phyloP scores from a whole-genome alignment of 2,888 invertebrate species.

The Xestoiulus laeticollis region DNA sequence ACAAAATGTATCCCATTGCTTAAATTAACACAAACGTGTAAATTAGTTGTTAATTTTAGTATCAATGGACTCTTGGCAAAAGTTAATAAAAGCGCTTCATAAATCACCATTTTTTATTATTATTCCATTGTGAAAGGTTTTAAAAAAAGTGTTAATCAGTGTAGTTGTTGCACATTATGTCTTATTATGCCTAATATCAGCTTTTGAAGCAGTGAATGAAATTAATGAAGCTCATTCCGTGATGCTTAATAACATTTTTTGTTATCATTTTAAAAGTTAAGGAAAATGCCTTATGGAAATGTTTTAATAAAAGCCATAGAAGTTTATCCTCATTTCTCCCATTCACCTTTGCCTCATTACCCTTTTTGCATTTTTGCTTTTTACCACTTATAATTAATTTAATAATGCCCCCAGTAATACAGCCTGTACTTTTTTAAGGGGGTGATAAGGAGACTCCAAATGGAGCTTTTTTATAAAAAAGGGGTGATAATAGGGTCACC shows the following conservation, averaged over 20 bases:
- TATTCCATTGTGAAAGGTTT: neutral
- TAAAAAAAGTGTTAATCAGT: neutral
- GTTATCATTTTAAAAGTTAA: neutral
- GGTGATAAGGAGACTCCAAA: neutral
- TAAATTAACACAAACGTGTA: too few species aligned
- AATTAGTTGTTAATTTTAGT: neutral
- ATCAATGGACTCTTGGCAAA: neutral
- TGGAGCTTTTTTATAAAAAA: neutral
- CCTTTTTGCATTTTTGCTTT: neutral
- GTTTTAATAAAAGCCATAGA: neutral
- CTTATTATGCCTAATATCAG: neutral
- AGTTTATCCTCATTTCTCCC: neutral
- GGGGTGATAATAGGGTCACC: neutral
- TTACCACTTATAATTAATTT: conserved; percentile 7
- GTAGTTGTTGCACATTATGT: neutral
- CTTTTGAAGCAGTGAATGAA: neutral
- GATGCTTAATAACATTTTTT: neutral
- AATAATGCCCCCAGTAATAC: conserved; percentile 6
- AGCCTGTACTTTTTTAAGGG: neutral
- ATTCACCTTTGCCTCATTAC: neutral
- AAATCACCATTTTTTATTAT: neutral
- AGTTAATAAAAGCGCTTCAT: neutral
- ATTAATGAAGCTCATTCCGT: conserved; percentile 4
- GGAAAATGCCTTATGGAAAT: neutral
- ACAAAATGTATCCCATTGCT: too few species aligned